A percentile compares a stretch with the other conserved stretches of the same genome.
Evolutionary conservation across 2,888 invertebrate species (phyloP).

Genomic region (Campoplex nolae): DNA sequence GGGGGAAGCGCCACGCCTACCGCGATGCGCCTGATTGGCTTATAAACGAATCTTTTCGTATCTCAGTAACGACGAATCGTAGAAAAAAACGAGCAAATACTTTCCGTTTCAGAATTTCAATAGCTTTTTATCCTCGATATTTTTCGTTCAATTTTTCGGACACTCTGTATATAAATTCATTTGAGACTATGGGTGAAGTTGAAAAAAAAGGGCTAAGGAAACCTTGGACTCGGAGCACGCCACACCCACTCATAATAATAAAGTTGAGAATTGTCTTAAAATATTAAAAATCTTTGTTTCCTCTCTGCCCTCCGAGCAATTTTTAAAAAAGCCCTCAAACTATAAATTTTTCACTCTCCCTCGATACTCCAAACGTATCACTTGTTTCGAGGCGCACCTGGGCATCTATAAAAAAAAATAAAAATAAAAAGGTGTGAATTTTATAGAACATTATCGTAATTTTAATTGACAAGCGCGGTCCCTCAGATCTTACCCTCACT

Average conservation of each 20-base stretch:
- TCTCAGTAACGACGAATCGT: not conserved
- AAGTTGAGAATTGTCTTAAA: slow-evolving; percentile 63
- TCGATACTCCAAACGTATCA: slow-evolving; percentile 12
- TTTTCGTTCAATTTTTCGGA: not conserved
- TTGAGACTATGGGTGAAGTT: not conserved
- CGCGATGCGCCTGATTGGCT: not conserved
- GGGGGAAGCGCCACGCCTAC: not conserved
- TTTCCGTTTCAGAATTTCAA: not conserved
- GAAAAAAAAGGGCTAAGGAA: slow-evolving; percentile 35
- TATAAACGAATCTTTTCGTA: not conserved
- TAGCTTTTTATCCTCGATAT: not conserved
- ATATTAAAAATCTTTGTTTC: slow-evolving; percentile 55
- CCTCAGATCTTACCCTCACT: not conserved
- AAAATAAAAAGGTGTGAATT: slow-evolving; percentile 56
- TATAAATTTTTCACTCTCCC: slow-evolving; percentile 51
- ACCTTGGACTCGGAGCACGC: slow-evolving; percentile 57
- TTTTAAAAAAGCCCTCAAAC: slow-evolving; percentile 38
- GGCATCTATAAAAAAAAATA: not conserved
- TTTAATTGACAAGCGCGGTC: slow-evolving; percentile 48
- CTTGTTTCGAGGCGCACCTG: slow-evolving; percentile 32
- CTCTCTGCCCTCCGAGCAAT: not conserved
- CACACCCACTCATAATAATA: slow-evolving; percentile 66
- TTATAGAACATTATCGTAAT: slow-evolving; percentile 64
- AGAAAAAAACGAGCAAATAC: not conserved
- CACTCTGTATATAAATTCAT: slow-evolving; percentile 7